These are phyloP conservation scores for Microcebus jonahi DNA, from an alignment of 2,113 vertebrate species.

Conservation along the genomic window DNA sequence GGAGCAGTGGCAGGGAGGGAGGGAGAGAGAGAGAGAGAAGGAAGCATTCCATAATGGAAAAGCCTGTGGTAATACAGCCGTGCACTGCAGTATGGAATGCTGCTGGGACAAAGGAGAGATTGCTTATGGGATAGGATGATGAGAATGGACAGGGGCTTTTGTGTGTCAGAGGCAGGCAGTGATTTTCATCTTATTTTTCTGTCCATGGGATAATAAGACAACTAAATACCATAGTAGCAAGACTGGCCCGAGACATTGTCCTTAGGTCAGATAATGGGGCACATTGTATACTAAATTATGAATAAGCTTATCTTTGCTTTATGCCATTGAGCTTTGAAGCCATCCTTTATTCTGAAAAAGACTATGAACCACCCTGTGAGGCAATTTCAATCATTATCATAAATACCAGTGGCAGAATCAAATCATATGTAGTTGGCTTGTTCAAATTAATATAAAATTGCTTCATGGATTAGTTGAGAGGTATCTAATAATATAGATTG, in stretches of 20 bases:
- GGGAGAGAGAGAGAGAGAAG: too few species aligned
- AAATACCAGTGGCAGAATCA: conserved; percentile 66
- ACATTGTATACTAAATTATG: conserved; percentile 58
- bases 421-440: conserved; percentile 65
- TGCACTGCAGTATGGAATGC: not conserved
- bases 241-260: conserved; percentile 39
- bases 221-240: conserved; percentile 35
- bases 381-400: conserved; percentile 78
- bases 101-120: not conserved
- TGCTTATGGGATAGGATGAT: not conserved
- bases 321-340: conserved; percentile 46
- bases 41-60: not conserved
- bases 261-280: conserved; percentile 61
- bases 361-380: conserved; percentile 41
- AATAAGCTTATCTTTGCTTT: conserved; percentile 53
- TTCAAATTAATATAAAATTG: conserved; percentile 78
- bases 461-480: conserved; percentile 42
- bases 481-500: conserved; percentile 58
- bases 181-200: conserved; percentile 53
- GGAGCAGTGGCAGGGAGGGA: not conserved
- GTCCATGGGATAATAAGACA: conserved; percentile 53
- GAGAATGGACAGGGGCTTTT: conserved; percentile 26
- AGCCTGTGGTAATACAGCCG: not conserved
- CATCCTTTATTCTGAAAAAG: conserved; percentile 58
- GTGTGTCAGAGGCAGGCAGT: conserved; percentile 27